A percentile compares a stretch with the other conserved stretches of the same genome.
These are phyloP conservation scores for Eutolmus rufibarbis DNA, from an alignment of 2,888 invertebrate genomes.

Conservation along the genomic window DNA sequence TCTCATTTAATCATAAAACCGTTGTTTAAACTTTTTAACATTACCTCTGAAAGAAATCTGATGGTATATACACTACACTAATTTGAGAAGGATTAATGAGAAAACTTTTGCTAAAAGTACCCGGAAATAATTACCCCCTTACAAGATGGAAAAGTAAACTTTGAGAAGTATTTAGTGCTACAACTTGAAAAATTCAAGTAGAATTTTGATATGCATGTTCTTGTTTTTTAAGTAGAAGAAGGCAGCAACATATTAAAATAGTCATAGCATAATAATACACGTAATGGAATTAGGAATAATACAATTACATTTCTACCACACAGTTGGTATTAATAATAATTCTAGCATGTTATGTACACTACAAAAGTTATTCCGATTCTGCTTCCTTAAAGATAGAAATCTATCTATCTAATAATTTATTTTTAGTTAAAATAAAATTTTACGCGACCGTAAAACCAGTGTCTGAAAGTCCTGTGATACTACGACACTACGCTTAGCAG, in stretches of 20 bases:
- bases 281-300: not conserved
- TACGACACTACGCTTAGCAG: not conserved
- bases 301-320: no score
- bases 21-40: not conserved
- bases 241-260: not conserved
- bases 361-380: no score
- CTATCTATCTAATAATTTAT: no score
- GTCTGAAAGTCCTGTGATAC: not conserved
- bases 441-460: not conserved
- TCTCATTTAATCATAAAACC: not conserved
- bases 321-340: no score
- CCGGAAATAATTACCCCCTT: not conserved
- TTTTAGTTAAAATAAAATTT: no score
- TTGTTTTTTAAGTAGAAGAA: not conserved
- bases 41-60: not conserved
- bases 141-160: not conserved
- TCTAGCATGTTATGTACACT: no score
- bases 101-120: not conserved
- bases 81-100: not conserved
- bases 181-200: not conserved
- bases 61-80: not conserved
- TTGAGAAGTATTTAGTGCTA: not conserved
- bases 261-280: not conserved
- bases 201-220: not conserved
- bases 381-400: no score